Evolutionary conservation across 1,140 invertebrate species (phyloP).

Genomic region (Macrobrachium nipponense): DNA sequence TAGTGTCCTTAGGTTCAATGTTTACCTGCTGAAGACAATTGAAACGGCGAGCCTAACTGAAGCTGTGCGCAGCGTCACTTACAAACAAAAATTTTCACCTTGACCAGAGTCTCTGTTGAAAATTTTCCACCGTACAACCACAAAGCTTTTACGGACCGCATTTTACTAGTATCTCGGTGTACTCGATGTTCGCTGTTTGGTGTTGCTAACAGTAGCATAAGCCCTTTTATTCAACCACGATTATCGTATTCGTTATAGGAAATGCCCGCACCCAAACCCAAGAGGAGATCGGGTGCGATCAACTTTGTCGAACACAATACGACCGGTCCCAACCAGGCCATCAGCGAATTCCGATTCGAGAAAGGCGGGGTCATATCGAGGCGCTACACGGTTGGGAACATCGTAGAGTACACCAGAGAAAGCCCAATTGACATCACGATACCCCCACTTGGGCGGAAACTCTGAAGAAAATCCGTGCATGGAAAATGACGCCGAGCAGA

Average conservation of each 20-base stretch:
- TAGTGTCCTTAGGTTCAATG: too few species aligned
- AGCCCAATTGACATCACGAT: conserved; percentile 30
- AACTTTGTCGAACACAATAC: neutral
- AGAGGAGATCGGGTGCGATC: conserved; percentile 36
- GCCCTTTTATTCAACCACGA: neutral
- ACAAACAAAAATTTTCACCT: too few species aligned
- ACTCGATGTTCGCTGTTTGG: conserved; percentile 44
- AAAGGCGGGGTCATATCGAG: conserved; percentile 23
- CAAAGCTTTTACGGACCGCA: neutral
- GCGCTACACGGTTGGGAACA: conserved; percentile 35
- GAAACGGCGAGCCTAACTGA: too few species aligned
- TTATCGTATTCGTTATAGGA: conserved; percentile 29
- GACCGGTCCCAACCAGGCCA: conserved; percentile 22
- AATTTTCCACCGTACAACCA: neutral
- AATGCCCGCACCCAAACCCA: conserved; percentile 16
- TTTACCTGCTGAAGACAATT: too few species aligned
- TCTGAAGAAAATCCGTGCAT: neutral
- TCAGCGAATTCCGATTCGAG: conserved; percentile 40
- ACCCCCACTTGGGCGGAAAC: neutral
- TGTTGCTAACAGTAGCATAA: neutral
- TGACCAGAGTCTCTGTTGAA: neutral
- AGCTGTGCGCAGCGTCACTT: too few species aligned
- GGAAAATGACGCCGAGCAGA: neutral
- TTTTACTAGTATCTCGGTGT: neutral
- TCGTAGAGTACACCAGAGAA: conserved; percentile 9